Evolutionary conservation across 2,113 vertebrate species (phyloP), one percentile per base, ranked within the genome.

Genomic region (Erpornis zantholeuca): DNA sequence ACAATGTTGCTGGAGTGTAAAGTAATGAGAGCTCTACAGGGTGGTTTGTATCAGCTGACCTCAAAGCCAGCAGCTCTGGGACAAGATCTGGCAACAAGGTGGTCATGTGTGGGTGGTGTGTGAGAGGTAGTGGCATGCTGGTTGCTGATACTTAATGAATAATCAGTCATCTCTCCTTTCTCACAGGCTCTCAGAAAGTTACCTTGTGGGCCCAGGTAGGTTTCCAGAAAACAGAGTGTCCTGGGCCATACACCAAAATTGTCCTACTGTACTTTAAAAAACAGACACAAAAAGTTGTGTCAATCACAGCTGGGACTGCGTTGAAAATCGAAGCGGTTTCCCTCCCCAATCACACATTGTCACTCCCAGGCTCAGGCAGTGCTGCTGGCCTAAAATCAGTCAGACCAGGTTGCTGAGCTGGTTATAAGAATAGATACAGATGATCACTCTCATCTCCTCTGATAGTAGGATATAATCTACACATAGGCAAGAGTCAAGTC

Each of bases 51-150:
- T 53, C 70, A n/a, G 88, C 75, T 33, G 15, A 82, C 72, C 70
- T 68, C 3, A 24, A 84, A 86, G 70, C 40, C 88, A 69, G 40
- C 57, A 93, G 78, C 3, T 68, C 65, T 29, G 45, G 63, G 53
- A 61, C 49, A 40, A 76, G 82, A 22, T 45, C 54, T 66, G 82
- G 70, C 66, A 52, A 20, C 88, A 64, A 36, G 45, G 76, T 85
- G 10, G 61, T 82, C 28, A 1, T 12, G 44, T 52, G 66, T 45
- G 5, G 1, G 20, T 40, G 60, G 3, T n/a, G 31, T n/a, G 25
- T 25, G 40, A 59, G 40, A 50, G 81, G 27, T 0, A 15, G 29
- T 3, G 45, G 36, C 0, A 0, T 19, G 45, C 8, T 27, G 49
- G 33, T 40, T 21, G 2, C 64, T 15, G 81, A 7, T 47, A 33